Evolutionary conservation across 2,797 vertebrate species (phyloP).

Genomic region (Odontamblyopus lacepedii): DNA sequence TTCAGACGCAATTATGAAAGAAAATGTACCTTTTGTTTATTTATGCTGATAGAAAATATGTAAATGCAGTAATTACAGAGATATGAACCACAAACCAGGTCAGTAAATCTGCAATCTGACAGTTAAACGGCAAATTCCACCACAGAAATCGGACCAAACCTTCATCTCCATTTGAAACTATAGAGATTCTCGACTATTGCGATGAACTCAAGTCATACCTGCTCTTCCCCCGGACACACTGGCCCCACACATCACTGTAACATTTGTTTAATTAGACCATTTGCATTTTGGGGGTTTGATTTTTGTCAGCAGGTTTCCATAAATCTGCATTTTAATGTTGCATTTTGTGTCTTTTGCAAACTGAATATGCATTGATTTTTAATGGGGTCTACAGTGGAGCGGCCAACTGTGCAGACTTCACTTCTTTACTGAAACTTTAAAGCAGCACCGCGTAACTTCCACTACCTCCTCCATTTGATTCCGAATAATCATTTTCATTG

Average conservation of each 20-base stretch:
- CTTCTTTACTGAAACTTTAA: neutral
- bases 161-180: too few species aligned
- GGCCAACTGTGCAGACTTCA: neutral
- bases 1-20: too few species aligned
- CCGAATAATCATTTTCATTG: too few species aligned
- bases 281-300: neutral
- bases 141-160: too few species aligned
- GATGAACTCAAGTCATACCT: neutral
- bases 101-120: too few species aligned
- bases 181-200: too few species aligned
- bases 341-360: neutral
- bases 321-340: neutral
- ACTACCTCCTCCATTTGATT: too few species aligned
- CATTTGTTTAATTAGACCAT: conserved; percentile 8
- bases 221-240: neutral
- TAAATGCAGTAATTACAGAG: neutral
- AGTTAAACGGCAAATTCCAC: too few species aligned
- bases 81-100: neutral
- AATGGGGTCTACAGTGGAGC: neutral
- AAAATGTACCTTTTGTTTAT: too few species aligned
- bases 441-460: neutral
- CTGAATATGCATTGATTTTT: neutral
- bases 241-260: neutral
- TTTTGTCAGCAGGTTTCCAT: conserved; percentile 5
- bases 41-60: too few species aligned